Conservation (phyloP, 2,888 invertebrate genomes). For the Pardosa pseudoannulata region DNA sequence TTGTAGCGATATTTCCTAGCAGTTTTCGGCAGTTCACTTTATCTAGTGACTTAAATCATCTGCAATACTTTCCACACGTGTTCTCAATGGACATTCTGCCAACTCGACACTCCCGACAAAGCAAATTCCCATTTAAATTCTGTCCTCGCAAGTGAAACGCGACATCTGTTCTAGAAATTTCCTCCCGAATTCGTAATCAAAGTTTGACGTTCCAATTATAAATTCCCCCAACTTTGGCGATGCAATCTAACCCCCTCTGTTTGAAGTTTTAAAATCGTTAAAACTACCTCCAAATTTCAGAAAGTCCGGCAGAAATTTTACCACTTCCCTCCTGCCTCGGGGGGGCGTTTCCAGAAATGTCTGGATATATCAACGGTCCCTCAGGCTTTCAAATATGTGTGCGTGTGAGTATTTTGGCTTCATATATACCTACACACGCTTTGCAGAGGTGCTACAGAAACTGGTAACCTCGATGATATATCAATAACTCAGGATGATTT, state of each 20-base stretch:
- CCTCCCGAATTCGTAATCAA: not conserved
- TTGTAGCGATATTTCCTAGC: too few species aligned
- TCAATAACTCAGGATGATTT: conserved; percentile 25
- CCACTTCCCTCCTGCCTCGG: conserved; percentile 23
- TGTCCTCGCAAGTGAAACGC: not conserved
- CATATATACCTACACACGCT: too few species aligned
- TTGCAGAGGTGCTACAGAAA: too few species aligned
- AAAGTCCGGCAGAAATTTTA: conserved; percentile 23
- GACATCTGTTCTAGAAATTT: conserved; percentile 25
- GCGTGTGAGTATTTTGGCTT: not conserved
- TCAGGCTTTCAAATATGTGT: not conserved
- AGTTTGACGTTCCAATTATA: conserved; percentile 28
- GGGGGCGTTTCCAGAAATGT: not conserved
- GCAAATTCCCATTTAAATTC: conserved; percentile 13
- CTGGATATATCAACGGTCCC: not conserved
- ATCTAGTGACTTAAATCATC: not conserved
- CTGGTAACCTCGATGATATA: not conserved
- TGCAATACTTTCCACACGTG: not conserved
- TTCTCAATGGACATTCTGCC: too few species aligned
- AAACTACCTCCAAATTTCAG: conserved; percentile 28
- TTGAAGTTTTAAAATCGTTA: conserved; percentile 52
- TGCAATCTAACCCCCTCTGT: not conserved
- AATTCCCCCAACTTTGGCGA: conserved; percentile 32
- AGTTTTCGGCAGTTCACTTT: not conserved
- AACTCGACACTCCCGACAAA: not conserved